Conservation (phyloP, 2,797 vertebrate genomes). For the Mormyrops boulengeri region DNA sequence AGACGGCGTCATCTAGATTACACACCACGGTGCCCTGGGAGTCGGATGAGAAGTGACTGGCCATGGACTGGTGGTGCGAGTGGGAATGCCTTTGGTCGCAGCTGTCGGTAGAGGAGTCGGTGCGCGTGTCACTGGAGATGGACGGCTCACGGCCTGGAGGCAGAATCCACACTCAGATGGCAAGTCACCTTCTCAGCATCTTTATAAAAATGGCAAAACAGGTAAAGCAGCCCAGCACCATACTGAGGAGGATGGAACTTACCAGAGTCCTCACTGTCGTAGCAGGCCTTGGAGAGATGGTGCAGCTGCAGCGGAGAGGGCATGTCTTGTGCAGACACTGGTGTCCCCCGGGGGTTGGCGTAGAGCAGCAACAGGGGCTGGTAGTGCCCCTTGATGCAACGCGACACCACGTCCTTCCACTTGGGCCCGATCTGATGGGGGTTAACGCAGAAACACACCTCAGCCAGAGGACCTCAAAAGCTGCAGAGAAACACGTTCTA, state of each 20-base stretch:
- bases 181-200: not conserved
- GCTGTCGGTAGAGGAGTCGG: conserved; percentile 92
- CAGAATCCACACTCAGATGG: not conserved
- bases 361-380: conserved; percentile 92
- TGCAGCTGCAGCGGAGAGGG: conserved; percentile 70
- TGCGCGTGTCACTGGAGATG: conserved; percentile 92
- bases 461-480: not conserved
- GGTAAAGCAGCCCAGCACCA: not conserved
- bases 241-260: not conserved
- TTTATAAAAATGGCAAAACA: not conserved
- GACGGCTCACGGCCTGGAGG: conserved; percentile 82
- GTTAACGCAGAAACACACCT: not conserved
- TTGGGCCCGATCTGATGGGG: conserved; percentile 81
- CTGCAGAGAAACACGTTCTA: not conserved
- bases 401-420: conserved; percentile 96
- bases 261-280: conserved; percentile 95
- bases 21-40: conserved; percentile 87
- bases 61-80: conserved; percentile 81
- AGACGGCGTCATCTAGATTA: conserved; percentile 71
- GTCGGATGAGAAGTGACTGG: conserved; percentile 88
- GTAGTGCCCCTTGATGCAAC: conserved; percentile 94
- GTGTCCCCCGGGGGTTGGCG: conserved; percentile 89
- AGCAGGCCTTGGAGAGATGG: conserved; percentile 75
- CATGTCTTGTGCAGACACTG: conserved; percentile 77
- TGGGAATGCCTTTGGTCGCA: conserved; percentile 69